phyloP scores from a whole-genome alignment of 2,113 vertebrate species.

The Gallinago undulata region DNA sequence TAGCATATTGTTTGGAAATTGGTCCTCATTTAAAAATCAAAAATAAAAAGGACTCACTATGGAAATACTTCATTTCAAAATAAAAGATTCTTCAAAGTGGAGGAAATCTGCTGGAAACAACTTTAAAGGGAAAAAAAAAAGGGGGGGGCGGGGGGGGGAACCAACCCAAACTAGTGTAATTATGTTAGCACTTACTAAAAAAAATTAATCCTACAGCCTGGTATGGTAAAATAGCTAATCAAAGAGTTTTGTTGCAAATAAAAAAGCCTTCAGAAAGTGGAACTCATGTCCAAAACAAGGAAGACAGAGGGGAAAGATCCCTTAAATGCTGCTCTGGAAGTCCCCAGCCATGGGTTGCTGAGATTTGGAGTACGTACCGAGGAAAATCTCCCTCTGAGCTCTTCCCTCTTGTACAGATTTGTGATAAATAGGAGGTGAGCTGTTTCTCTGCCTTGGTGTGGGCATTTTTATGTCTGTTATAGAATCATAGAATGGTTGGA shows the following conservation, averaged over 20 bases:
- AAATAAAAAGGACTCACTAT: neutral
- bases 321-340: neutral
- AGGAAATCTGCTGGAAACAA: neutral
- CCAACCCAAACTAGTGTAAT: neutral
- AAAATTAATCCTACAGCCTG: neutral
- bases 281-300: neutral
- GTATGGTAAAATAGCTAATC: neutral
- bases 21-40: neutral
- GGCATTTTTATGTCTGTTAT: neutral
- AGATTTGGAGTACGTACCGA: accelerated
- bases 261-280: neutral
- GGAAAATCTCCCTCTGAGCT: neutral
- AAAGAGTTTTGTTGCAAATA: neutral
- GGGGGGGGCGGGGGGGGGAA: no score
- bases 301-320: neutral
- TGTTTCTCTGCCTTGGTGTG: neutral
- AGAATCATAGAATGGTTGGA: no score
- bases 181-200: neutral
- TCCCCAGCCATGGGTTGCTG: neutral
- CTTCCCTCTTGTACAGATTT: neutral
- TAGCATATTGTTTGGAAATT: neutral
- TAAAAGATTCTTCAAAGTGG: neutral
- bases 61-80: neutral
- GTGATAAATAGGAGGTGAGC: neutral
- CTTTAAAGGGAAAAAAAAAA: neutral